Evolutionary conservation across 2,797 vertebrate genomes (phyloP).

Genomic region (Hephaestus fuliginosus): DNA sequence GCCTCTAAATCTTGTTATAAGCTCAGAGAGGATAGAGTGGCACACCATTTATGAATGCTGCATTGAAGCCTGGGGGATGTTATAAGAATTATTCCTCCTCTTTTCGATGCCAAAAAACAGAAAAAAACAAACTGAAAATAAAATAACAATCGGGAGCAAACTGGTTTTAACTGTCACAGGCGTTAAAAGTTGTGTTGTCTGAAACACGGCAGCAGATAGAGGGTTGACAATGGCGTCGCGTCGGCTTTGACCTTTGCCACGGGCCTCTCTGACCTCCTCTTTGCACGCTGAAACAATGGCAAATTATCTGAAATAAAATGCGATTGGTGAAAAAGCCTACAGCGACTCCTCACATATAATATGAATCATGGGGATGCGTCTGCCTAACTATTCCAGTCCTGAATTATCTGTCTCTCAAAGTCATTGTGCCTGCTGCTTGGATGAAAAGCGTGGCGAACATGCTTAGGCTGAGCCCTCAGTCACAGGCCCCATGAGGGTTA

Average conservation of each 20-base stretch:
- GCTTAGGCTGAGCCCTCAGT: constrained; percentile 79
- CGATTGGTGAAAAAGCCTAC: constrained; percentile 17
- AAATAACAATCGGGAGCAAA: constrained; percentile 53
- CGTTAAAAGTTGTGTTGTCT: constrained; percentile 48
- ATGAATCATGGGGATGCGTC: constrained; percentile 43
- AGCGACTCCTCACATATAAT: background rate
- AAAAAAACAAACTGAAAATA: constrained; percentile 6
- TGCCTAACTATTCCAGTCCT: constrained; percentile 59
- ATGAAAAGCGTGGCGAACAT: constrained; percentile 76
- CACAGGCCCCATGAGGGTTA: constrained; percentile 74
- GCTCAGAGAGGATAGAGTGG: constrained; percentile 83
- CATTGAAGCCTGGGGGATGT: constrained; percentile 69
- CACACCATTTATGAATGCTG: constrained; percentile 79
- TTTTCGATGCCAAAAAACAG: constrained; percentile 57
- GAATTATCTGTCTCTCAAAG: constrained; percentile 73
- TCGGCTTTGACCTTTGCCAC: constrained; percentile 55
- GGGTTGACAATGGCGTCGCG: constrained; percentile 7
- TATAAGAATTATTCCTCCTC: constrained; percentile 72
- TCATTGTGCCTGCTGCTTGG: constrained; percentile 71
- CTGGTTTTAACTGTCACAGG: constrained; percentile 58
- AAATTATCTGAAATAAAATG: constrained; percentile 18
- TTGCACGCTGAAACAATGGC: constrained; percentile 17
- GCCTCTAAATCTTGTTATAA: constrained; percentile 84
- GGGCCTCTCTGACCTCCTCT: constrained; percentile 19
- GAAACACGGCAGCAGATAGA: constrained; percentile 35